Conservation (phyloP, 2,113 vertebrate species). For the Syngnathus typhle region DNA sequence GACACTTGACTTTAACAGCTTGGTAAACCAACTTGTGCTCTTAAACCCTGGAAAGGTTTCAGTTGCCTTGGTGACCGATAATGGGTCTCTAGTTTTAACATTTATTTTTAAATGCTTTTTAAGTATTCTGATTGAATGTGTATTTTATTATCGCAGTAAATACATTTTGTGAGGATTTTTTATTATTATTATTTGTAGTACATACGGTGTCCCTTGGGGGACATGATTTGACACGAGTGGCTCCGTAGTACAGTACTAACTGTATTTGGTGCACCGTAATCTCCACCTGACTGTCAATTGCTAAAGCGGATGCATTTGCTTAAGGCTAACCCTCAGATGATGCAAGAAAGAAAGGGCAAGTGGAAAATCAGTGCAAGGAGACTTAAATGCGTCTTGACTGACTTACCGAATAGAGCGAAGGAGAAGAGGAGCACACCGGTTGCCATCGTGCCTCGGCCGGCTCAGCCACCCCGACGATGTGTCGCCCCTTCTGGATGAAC, state of each 20-base stretch:
- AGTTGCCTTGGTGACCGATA: not conserved
- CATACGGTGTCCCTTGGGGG: no score
- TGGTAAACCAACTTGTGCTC: not conserved
- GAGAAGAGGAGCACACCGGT: conserved; percentile 60
- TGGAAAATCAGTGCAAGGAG: not conserved
- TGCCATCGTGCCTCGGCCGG: conserved; percentile 61
- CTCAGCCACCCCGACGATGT: conserved; percentile 29
- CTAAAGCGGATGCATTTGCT: not conserved
- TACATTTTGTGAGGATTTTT: not conserved
- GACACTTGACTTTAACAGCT: not conserved
- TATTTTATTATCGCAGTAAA: not conserved
- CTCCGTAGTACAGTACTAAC: not conserved
- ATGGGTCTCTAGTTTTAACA: not conserved
- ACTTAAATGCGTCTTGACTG: not conserved
- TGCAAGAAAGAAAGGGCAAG: not conserved
- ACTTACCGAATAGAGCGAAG: conserved; percentile 68
- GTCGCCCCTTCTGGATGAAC: not conserved
- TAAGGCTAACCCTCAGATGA: not conserved
- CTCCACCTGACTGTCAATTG: conserved; percentile 39
- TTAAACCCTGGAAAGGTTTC: not conserved
- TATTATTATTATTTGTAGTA: not conserved
- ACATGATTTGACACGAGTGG: not conserved
- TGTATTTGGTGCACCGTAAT: conserved; percentile 8
- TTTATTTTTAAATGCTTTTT: not conserved
- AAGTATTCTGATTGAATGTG: not conserved